Base-by-base conservation (phyloP, 2,113 vertebrate genomes). In the Marmota monax region DNA sequence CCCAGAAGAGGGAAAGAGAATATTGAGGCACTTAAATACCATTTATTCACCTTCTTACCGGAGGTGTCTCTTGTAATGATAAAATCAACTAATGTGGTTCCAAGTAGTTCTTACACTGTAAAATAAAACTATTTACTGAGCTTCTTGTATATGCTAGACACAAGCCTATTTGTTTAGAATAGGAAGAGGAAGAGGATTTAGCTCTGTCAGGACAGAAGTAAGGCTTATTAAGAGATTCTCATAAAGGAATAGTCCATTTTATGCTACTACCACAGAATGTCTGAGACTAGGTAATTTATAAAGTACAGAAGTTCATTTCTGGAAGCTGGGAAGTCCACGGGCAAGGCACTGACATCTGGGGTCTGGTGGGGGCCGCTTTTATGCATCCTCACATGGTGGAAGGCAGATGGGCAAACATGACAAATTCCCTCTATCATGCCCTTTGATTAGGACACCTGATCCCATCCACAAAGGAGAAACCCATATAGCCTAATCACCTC, bases 141-240 rank as follows among this genome's bases (percentile, higher is more conserved):
- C 29, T 20, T 61, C 42, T 22, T 48, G 6, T 4, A 0, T 9
- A 1, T 20, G 22, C 61, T 23, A 8, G 32, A 53, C 18, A 79
- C 23, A 77, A 93, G 61, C 5, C 14, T 58, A 22, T n/a, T 65
- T 27, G 27, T 84, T 95, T 65, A 88, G 29, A 85, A 72, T 63
- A 58, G 63, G 51, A 67, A 85, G 69, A 2, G 25, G 16, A 48
- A 22, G 11, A n/a, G 72, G 17, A 53, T 13, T 45, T 67, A 34
- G 22, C 27, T 85, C 69, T 72, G n/a, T 80, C 29, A 74, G 85
- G 27, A 77, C 37, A 90, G 63, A 94, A 92, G 63, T 65, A 79
- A 90, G 32, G 22, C 16, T 48, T 7, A 12, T 42, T 84, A 70
- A 79, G 87, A 94, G 39, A 78, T 86, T 69, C 45, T 32, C 56